Percentiles rank a stretch among this genome's conserved stretches.
phyloP scores from a whole-genome alignment of 2,113 vertebrate species.

The Mustela nigripes region DNA sequence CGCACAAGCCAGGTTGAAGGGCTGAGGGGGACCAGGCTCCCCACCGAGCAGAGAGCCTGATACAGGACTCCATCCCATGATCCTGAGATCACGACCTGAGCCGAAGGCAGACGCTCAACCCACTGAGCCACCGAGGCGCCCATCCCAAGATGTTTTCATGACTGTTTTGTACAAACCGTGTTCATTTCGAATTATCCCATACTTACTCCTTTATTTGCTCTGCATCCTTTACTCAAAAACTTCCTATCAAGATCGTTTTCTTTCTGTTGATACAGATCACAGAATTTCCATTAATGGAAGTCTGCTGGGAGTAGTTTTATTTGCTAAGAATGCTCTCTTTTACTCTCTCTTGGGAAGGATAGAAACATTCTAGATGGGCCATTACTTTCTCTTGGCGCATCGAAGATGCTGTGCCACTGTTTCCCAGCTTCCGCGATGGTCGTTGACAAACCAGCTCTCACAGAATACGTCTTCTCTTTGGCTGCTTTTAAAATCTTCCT shows the following conservation, averaged over 20 bases:
- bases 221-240: neutral
- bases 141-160: neutral
- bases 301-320: neutral
- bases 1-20: no score
- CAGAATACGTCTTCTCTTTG: neutral
- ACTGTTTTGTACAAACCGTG: neutral
- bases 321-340: neutral
- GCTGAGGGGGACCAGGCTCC: no score
- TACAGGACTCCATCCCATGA: no score
- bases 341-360: neutral
- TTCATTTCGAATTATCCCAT: neutral
- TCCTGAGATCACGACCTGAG: no score
- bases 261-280: neutral
- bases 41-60: no score
- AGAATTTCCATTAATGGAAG: neutral
- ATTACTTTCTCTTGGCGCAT: neutral
- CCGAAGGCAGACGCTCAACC: no score
- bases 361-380: neutral
- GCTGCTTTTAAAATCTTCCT: neutral
- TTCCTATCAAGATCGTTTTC: neutral
- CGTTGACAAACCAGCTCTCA: neutral
- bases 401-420: neutral
- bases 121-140: no score
- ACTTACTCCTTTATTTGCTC: neutral
- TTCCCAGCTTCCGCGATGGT: accelerated